phyloP scores from a whole-genome alignment of 1,140 invertebrate genomes.

The Drosophila pachea region DNA sequence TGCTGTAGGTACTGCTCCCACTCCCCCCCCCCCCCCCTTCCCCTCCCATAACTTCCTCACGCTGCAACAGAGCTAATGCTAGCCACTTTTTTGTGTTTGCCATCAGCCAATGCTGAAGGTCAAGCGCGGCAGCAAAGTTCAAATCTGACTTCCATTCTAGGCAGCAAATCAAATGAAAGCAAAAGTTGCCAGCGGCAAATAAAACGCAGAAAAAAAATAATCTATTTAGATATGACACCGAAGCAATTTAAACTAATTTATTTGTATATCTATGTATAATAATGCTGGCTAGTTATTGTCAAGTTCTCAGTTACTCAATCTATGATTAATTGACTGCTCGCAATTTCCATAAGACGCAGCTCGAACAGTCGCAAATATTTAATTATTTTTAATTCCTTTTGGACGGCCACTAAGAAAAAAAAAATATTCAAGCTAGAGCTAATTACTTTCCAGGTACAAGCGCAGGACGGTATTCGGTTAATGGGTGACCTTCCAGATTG shows the following conservation, averaged over 20 bases:
- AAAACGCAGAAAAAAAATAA: conserved; percentile 11
- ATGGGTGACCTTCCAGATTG: conserved; percentile 3
- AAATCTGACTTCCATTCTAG: conserved; percentile 47
- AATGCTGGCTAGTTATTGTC: conserved; percentile 26
- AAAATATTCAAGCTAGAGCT: neutral
- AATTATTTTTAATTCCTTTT: no score
- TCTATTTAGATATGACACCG: conserved; percentile 47
- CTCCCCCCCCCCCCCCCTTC: neutral
- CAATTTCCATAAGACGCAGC: conserved; percentile 6
- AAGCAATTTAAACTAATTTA: conserved; percentile 43
- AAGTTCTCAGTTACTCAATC: conserved; percentile 24
- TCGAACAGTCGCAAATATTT: neutral
- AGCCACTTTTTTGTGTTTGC: conserved; percentile 25
- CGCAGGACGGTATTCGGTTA: neutral
- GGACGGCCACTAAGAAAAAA: no score
- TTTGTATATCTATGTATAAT: conserved; percentile 26
- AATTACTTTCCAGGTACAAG: neutral
- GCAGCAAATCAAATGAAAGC: conserved; percentile 60
- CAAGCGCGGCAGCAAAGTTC: conserved; percentile 59
- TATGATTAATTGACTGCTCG: conserved; percentile 31
- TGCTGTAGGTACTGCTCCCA: neutral
- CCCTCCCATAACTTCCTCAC: neutral
- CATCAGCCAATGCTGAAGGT: conserved; percentile 49
- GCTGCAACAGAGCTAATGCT: neutral
- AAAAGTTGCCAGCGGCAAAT: conserved; percentile 31